Evolutionary conservation across 2,888 invertebrate genomes (phyloP).

Genomic region (Drosophila eohydei): DNA sequence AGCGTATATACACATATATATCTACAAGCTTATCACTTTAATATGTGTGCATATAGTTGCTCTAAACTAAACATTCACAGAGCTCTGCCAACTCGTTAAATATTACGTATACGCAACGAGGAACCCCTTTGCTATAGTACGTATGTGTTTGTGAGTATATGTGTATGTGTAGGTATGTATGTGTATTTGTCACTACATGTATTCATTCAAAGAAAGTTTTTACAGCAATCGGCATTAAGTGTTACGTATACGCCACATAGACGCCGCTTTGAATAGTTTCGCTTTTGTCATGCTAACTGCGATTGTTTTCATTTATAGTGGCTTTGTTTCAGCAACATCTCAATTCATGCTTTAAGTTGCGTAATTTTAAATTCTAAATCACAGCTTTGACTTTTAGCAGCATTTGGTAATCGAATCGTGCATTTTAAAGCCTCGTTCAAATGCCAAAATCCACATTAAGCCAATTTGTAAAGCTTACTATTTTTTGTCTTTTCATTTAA

Average conservation of each 20-base stretch:
- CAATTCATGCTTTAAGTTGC: neutral
- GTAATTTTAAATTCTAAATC: constrained; percentile 10
- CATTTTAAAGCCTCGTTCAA: neutral
- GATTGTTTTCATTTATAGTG: neutral
- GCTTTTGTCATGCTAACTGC: neutral
- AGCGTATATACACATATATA: neutral
- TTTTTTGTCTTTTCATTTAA: constrained; percentile 37
- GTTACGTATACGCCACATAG: constrained; percentile 8
- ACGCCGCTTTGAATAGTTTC: neutral
- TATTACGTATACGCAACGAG: constrained; percentile 29
- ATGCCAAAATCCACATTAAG: constrained; percentile 48
- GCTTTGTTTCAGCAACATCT: neutral
- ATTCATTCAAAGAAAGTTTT: neutral
- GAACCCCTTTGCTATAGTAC: neutral
- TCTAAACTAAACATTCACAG: neutral
- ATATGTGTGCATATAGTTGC: neutral
- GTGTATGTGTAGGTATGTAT: neutral
- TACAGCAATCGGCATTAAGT: neutral
- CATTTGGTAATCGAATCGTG: constrained; percentile 19
- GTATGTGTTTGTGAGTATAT: too few relatives aligned
- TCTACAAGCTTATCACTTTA: neutral
- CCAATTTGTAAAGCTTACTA: constrained; percentile 53
- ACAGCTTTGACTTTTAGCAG: neutral
- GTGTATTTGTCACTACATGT: neutral
- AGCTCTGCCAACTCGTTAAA: constrained; percentile 6